phyloP scores from a whole-genome alignment of 2,113 vertebrate species.

The Atrichornis clamosus region DNA sequence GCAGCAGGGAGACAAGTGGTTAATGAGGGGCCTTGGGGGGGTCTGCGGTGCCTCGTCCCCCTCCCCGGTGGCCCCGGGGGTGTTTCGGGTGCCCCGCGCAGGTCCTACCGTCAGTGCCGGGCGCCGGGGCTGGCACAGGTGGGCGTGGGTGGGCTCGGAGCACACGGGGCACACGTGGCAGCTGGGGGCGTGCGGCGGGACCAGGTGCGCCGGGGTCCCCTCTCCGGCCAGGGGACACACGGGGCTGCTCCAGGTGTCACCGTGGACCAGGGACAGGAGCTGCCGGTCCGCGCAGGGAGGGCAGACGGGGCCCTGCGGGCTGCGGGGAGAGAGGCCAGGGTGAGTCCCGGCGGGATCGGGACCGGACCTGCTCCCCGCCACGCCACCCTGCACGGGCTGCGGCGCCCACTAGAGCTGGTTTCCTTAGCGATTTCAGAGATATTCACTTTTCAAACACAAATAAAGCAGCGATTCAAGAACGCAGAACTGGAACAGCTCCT shows the following conservation, averaged over 20 bases:
- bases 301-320: not conserved
- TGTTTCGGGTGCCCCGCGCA: fast-evolving
- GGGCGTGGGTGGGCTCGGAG: not conserved
- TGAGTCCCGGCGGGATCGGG: fast-evolving
- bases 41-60: too few species aligned
- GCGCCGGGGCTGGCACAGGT: conserved; percentile 6
- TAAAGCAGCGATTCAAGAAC: fast-evolving
- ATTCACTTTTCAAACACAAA: not conserved
- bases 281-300: not conserved
- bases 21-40: not conserved
- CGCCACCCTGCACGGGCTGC: fast-evolving
- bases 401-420: not conserved
- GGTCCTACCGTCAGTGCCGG: not conserved
- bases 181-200: not conserved
- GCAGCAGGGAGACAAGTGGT: fast-evolving
- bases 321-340: not conserved
- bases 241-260: fast-evolving
- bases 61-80: fast-evolving
- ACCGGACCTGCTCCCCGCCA: not conserved
- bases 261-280: not conserved
- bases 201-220: not conserved
- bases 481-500: fast-evolving
- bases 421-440: fast-evolving
- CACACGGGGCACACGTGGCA: conserved; percentile 16
- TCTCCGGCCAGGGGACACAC: not conserved